Base-by-base conservation (phyloP, 2,113 vertebrate genomes). In the Indicator maculatus region DNA sequence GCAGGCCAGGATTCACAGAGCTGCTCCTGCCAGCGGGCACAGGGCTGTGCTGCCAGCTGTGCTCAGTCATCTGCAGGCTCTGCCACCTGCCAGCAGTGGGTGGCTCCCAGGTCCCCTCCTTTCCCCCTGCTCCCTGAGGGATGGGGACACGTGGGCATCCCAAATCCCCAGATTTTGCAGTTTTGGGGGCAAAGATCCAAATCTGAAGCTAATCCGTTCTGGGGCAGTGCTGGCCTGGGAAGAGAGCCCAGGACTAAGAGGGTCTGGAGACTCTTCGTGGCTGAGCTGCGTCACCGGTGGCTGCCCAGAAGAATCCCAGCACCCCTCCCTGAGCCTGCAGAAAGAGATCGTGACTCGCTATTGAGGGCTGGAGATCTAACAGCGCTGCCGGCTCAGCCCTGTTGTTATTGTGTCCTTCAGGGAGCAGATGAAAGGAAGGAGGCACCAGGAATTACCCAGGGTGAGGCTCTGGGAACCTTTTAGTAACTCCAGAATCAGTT, bases 381-480 rank as follows among this genome's bases (percentile, higher is more conserved):
- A 86, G 64, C 1, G 38, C 73, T 77, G 78, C 41, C 89, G 79
- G 66, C 65, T n/a, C 79, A 88, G 69, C 13, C 1, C 36, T 84
- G 92, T 77, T 94, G 80, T 94, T 95, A 39, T 61, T 89, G 86
- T 94, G 86, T 94, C 86, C 90, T 95, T 81, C 27, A 41, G 95
- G 66, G 94, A 94, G 82, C 36, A 92, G 82, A 92, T 69, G 92
- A 96, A 96, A 95, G 94, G 60, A 86, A 92, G 65, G 74, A 94
- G 74, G 66, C 86, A 72, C 59, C 28, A 3, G 39, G 93, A 81
- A 95, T 96, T 96, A 94, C 31, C 2, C 1, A 92, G 94, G 96
- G 95, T 90, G 96, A 96, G 94, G 95, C 92, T 92, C 94, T 96
- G 95, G 81, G 92, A 96, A 96, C 89, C 21, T 44, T 16, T 72